phyloP scores from a whole-genome alignment of 2,888 invertebrate genomes.

The Aporophyla nigra region DNA sequence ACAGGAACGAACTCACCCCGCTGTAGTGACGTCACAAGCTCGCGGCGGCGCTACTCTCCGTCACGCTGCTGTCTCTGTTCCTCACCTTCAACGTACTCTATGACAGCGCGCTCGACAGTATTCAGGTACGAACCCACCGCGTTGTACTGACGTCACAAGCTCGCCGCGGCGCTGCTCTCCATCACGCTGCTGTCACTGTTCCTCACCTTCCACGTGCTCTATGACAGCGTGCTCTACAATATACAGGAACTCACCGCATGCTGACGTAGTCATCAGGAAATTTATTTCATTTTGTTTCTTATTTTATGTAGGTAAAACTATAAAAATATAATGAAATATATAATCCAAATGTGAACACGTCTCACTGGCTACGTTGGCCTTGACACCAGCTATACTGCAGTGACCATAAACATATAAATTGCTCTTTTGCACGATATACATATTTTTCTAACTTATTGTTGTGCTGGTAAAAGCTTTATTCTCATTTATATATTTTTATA shows the following conservation, averaged over 20 bases:
- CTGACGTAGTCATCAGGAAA: neutral
- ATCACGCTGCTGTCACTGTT: slow-evolving; percentile 95
- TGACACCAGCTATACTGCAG: slow-evolving; percentile 55
- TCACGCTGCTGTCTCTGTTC: slow-evolving; percentile 95
- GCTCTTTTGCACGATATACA: slow-evolving; percentile 52
- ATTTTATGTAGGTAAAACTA: slow-evolving; percentile 24
- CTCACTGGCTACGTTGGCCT: slow-evolving; percentile 44
- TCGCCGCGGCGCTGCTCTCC: slow-evolving; percentile 94
- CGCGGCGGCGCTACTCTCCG: slow-evolving; percentile 92
- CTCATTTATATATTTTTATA: neutral
- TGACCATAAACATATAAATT: slow-evolving; percentile 60
- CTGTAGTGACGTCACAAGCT: neutral
- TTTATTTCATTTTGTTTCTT: neutral
- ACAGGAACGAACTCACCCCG: slow-evolving; percentile 84
- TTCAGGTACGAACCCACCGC: slow-evolving; percentile 87
- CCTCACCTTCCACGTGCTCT: slow-evolving; percentile 95
- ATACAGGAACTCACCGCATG: slow-evolving; percentile 89
- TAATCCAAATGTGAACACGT: slow-evolving; percentile 37
- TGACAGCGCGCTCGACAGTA: slow-evolving; percentile 95
- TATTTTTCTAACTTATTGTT: slow-evolving; percentile 36
- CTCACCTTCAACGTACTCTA: slow-evolving; percentile 96
- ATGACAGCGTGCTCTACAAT: slow-evolving; percentile 95
- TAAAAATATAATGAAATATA: slow-evolving; percentile 33
- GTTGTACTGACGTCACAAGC: no score
- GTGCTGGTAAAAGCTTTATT: slow-evolving; percentile 22